Evolutionary conservation across 2,888 invertebrate genomes (phyloP), one percentile per base, ranked within the genome.

Genomic region (Drosophila nigritarsus): DNA sequence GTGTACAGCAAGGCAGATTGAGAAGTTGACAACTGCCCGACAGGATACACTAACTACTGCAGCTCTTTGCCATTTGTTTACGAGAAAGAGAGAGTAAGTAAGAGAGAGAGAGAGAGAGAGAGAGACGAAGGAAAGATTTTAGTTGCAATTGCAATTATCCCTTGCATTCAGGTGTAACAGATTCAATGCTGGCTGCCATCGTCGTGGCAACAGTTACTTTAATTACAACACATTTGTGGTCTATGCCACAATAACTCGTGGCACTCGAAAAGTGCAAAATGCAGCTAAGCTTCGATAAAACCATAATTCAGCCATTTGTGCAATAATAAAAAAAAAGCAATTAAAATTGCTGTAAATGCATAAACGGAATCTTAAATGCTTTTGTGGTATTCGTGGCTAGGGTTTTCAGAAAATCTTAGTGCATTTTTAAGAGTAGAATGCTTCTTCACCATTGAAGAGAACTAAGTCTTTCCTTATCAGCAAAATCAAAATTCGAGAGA

Each of bases 121-220:
- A 49, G 11, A 50, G 2, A 6, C 9, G 20, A 42, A 20, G 13
- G 7, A 20, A 13, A 2, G 7, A 45, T 45, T 30, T 15, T 9
- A 18, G 13, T 0, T 36, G 42, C 20, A 24, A 18, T 27, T 20
- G 49, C 49, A 29, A 27, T 40, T 63, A 30, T 63, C 63, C 29
- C 24, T 61, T 53, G 29, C 29, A 34, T 30, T 48, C 36, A 48
- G 29, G 27, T 42, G 30, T 8, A 18, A 18, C 30, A 3, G 3
- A 32, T 34, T 15, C 40, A 34, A 20, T 8, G 36, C n/a, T 27
- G 11, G 61, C 51, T n/a, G 29, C 11, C 20, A 15, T 29, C 29
- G 29, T 56, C 36, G 29, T 61, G 7, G 36, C 56, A 36, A n/a
- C 49, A 48, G 8, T 20, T 8, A n/a, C 29, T 36, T 60, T 29